These are phyloP conservation scores for Diorhabda carinulata DNA, from an alignment of 1,140 invertebrate genomes.

Conservation along the genomic window DNA sequence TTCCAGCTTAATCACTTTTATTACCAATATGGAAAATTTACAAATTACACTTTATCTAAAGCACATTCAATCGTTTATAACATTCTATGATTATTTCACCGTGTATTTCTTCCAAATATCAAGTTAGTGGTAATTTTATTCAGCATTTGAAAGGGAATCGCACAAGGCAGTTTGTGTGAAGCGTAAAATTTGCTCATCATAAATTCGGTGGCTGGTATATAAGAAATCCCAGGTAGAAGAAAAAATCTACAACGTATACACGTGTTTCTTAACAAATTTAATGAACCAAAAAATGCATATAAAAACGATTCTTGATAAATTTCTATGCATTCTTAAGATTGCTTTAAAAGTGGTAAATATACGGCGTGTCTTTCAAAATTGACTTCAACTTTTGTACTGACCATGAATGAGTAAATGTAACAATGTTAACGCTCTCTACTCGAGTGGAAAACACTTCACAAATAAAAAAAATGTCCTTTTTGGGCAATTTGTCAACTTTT, in stretches of 20 bases:
- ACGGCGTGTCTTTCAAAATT: slow-evolving; percentile 19
- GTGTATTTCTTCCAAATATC: no score
- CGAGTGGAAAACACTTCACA: slow-evolving; percentile 19
- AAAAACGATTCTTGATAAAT: slow-evolving; percentile 1
- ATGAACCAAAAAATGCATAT: slow-evolving; percentile 20
- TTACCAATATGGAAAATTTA: no score
- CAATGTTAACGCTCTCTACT: slow-evolving; percentile 19
- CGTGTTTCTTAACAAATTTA: slow-evolving; percentile 13
- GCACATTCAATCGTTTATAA: no score
- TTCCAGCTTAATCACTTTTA: no score
- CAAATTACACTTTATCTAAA: no score
- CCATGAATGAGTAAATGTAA: slow-evolving; percentile 15
- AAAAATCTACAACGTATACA: slow-evolving; percentile 10
- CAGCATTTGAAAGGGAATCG: no score
- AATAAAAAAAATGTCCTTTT: slow-evolving; percentile 3
- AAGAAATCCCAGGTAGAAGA: slow-evolving; percentile 15
- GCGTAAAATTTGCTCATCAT: no score
- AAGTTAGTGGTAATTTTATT: no score
- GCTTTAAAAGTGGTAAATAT: slow-evolving; percentile 15
- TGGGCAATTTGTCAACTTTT: slow-evolving; percentile 2
- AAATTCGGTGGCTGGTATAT: background rate
- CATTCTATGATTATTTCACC: no score
- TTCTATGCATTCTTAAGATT: slow-evolving; percentile 1
- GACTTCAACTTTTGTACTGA: slow-evolving; percentile 9
- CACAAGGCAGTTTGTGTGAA: no score